These are phyloP conservation scores for Amphiprion clarkii DNA, from an alignment of 2,797 vertebrate genomes.

Conservation along the genomic window DNA sequence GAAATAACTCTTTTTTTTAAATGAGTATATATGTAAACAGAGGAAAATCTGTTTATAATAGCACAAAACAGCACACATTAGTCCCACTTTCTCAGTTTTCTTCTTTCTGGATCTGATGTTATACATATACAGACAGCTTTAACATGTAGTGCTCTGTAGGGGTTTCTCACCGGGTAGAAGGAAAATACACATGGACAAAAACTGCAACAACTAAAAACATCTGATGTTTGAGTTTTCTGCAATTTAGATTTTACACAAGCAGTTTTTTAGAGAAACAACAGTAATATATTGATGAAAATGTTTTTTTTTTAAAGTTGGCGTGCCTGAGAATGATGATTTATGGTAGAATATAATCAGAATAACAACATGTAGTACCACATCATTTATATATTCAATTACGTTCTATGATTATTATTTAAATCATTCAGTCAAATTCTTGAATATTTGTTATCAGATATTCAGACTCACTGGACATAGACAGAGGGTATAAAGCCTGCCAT, in stretches of 20 bases:
- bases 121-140: constrained; percentile 2
- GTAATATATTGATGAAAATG: not conserved
- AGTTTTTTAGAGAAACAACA: constrained; percentile 6
- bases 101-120: not conserved
- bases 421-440: constrained; percentile 1
- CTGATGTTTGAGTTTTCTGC: constrained; percentile 14
- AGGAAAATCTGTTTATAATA: constrained; percentile 39
- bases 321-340: not conserved
- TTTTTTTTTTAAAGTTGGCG: too few relatives aligned
- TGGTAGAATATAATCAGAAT: constrained; percentile 25
- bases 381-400: constrained; percentile 28
- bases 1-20: constrained; percentile 19
- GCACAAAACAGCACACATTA: constrained; percentile 41
- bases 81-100: constrained; percentile 1
- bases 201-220: constrained; percentile 5
- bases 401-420: constrained; percentile 14
- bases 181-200: constrained; percentile 18
- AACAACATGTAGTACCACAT: constrained; percentile 25
- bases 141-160: not conserved
- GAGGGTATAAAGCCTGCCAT: too few relatives aligned
- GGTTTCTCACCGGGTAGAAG: constrained; percentile 8
- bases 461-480: too few relatives aligned
- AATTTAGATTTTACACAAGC: constrained; percentile 34
- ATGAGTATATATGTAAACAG: constrained; percentile 30
- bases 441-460: not conserved